Conservation (phyloP, 2,113 vertebrate genomes). For the Forbesichthys papilliferus region DNA sequence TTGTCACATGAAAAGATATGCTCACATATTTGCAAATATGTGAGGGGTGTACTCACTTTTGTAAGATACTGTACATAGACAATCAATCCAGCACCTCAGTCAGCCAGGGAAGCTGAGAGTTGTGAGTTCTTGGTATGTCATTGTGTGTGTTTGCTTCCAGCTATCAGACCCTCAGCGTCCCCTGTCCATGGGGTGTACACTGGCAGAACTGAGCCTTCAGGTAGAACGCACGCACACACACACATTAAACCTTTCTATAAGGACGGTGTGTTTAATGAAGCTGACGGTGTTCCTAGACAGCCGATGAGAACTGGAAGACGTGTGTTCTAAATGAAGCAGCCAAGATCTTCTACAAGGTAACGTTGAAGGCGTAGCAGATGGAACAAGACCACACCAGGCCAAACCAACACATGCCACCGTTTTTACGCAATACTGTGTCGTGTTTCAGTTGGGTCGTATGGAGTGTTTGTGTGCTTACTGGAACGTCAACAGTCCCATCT, state of each 20-base stretch:
- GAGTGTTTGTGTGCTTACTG: slow-evolving; percentile 92
- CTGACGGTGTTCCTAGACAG: slow-evolving; percentile 78
- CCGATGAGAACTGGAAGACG: slow-evolving; percentile 90
- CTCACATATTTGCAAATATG: no score
- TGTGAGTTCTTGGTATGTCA: no score
- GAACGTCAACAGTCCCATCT: slow-evolving; percentile 86
- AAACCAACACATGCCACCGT: not conserved
- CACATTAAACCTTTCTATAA: not conserved
- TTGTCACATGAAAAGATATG: no score
- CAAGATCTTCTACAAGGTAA: slow-evolving; percentile 97
- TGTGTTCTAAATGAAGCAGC: slow-evolving; percentile 91
- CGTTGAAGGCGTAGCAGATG: not conserved
- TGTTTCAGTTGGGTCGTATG: slow-evolving; percentile 84
- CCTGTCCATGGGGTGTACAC: slow-evolving; percentile 87
- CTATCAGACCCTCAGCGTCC: slow-evolving; percentile 85
- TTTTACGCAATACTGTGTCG: not conserved
- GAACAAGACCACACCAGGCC: not conserved
- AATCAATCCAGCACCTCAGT: no score
- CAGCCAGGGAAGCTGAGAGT: no score
- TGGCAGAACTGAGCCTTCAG: slow-evolving; percentile 92
- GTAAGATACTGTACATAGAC: no score
- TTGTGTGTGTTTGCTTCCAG: slow-evolving; percentile 65
- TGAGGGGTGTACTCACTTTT: no score
- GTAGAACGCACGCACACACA: slow-evolving; percentile 66
- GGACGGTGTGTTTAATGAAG: not conserved